Evolutionary conservation across 2,888 invertebrate genomes (phyloP), one percentile per base, ranked within the genome.

Genomic region (Synanthedon vespiformis): DNA sequence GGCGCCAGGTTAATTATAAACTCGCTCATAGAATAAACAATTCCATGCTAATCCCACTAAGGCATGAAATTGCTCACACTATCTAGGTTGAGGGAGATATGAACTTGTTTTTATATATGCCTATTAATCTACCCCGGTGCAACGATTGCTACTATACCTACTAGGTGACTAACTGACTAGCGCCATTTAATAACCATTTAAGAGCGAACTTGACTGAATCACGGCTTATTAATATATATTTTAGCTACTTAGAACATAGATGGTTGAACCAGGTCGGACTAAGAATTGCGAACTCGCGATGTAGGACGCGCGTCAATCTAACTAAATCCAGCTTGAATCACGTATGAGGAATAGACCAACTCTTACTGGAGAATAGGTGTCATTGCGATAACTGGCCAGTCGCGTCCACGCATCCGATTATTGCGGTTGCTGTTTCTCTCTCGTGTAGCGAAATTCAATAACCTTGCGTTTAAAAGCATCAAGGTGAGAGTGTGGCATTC

Each of bases 321-420:
- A 16, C 16, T 16, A 16, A 76, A 76, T 79, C 65, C 77, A 72
- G 62, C 69, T 69, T 72, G 74, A 77, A 76, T 77, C 78, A 74
- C 75, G 71, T 71, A 72, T 70, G 68, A 71, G 70, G 74, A 72
- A 70, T 77, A 70, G 68, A 73, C 72, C 70, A 34, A 72, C 74
- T 75, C 67, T 61, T 66, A 62, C 74, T 77, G 75, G 77, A 80
- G 77, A 78, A 80, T 78, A 81, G 79, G 79, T 79, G 77, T 78
- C 71, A 76, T 64, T 58, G 68, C 77, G 82, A 85, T 85, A 86
- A 83, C 77, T 70, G 71, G 80, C 75, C 85, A 86, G 86, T 86
- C 81, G 80, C 72, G 76, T 79, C 75, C 78, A 75, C 78, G 80
- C 84, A 68, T 73, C 67, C 82, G 85, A 76, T 84, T 80, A 85